A percentile compares a stretch with the other conserved stretches of the same genome.
phyloP scores from a whole-genome alignment of 2,888 invertebrate species.

The Tricholauxania praeusta region DNA sequence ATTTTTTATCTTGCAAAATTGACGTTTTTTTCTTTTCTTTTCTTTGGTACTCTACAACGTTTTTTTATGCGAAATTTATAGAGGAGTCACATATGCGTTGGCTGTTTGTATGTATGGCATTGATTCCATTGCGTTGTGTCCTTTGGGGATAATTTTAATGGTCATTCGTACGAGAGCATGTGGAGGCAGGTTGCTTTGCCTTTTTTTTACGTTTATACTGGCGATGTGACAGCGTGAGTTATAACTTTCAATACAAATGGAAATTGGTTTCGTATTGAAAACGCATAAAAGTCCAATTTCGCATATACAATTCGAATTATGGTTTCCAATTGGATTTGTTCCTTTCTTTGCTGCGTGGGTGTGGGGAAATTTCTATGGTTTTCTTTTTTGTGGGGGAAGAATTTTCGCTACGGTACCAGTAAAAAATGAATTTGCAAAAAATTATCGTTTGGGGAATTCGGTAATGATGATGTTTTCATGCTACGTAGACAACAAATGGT shows the following conservation, averaged over 20 bases:
- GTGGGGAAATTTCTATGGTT: constrained; percentile 42
- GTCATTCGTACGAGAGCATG: constrained; percentile 53
- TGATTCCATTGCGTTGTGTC: constrained; percentile 11
- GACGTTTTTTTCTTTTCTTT: constrained; percentile 8
- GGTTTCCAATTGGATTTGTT: constrained; percentile 31
- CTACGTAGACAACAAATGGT: not conserved
- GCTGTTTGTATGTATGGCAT: not conserved
- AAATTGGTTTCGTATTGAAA: constrained; percentile 58
- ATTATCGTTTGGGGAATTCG: constrained; percentile 55
- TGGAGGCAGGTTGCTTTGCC: constrained; percentile 41
- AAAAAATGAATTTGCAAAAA: constrained; percentile 49
- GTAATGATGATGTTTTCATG: constrained; percentile 25
- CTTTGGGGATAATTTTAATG: constrained; percentile 67
- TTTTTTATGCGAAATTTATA: constrained; percentile 34
- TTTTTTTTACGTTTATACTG: constrained; percentile 9
- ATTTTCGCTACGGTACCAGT: constrained; percentile 35
- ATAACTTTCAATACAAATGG: constrained; percentile 48
- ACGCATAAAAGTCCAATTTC: constrained; percentile 60
- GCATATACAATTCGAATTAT: constrained; percentile 57
- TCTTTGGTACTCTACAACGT: constrained; percentile 1
- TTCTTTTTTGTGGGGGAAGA: constrained; percentile 38
- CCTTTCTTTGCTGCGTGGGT: not conserved
- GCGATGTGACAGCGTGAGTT: constrained; percentile 38
- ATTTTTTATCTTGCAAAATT: constrained; percentile 47
- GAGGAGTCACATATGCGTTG: constrained; percentile 17